Evolutionary conservation across 2,797 vertebrate genomes (phyloP).

Genomic region (Artibeus jamaicensis): DNA sequence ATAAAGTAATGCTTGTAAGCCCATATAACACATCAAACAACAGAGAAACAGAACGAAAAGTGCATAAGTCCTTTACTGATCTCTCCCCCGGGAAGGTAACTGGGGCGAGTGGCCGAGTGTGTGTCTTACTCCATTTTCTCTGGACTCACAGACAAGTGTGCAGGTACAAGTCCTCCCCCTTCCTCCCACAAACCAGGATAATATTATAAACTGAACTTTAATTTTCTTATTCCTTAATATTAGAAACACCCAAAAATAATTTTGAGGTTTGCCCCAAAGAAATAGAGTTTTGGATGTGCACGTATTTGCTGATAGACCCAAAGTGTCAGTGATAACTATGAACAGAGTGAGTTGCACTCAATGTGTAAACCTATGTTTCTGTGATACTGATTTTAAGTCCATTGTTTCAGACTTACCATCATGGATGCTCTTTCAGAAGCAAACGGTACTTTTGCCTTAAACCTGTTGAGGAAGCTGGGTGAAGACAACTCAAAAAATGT

Average conservation of each 20-base stretch:
- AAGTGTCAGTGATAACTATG: too few species aligned
- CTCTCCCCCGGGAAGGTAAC: neutral
- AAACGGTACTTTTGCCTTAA: constrained; percentile 74
- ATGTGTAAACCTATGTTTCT: too few species aligned
- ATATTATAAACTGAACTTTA: neutral
- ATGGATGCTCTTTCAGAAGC: constrained; percentile 77
- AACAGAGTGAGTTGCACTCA: too few species aligned
- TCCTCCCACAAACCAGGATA: neutral
- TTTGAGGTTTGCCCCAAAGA: too few species aligned
- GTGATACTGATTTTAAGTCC: too few species aligned
- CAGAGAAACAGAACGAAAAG: neutral
- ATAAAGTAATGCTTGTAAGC: neutral
- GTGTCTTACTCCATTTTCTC: too few species aligned
- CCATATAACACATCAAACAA: neutral
- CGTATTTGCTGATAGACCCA: too few species aligned
- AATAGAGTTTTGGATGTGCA: too few species aligned
- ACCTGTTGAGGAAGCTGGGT: constrained; percentile 57
- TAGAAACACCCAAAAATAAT: too few species aligned
- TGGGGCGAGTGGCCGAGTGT: neutral
- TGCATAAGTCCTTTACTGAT: neutral
- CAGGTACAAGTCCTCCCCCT: neutral
- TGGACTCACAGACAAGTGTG: accelerated
- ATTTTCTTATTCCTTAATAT: too few species aligned
- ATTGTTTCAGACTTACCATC: neutral
- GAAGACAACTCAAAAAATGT: constrained; percentile 44